Conservation (phyloP, 1,140 invertebrate genomes). For the Aricia agestis region DNA sequence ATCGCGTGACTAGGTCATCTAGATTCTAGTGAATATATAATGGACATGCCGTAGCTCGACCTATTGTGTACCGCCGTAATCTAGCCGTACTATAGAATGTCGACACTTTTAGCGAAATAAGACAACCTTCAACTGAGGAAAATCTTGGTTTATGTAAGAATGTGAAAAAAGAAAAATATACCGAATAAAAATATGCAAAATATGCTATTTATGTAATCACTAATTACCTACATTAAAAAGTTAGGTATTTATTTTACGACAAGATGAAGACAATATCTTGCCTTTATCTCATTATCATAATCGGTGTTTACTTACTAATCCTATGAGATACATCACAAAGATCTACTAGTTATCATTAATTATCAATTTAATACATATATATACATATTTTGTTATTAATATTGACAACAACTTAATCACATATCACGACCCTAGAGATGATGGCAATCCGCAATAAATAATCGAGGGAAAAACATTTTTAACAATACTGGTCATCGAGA, state of each 20-base stretch:
- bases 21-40: slow-evolving; percentile 5
- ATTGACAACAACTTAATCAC: no score
- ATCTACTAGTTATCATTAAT: no score
- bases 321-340: no score
- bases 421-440: background rate
- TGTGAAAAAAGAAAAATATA: background rate
- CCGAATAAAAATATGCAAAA: no score
- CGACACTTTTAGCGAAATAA: background rate
- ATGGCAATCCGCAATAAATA: background rate
- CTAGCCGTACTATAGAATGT: background rate
- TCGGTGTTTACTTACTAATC: no score
- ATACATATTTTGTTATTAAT: no score
- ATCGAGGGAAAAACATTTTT: background rate
- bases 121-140: background rate
- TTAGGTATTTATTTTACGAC: no score
- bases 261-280: no score
- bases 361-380: no score
- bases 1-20: slow-evolving; percentile 26
- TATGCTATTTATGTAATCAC: no score
- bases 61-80: slow-evolving; percentile 6
- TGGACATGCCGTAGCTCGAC: slow-evolving; percentile 9
- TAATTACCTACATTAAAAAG: no score
- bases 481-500: background rate
- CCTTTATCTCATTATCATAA: no score
- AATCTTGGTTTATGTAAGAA: background rate